Evolutionary conservation across 2,888 invertebrate genomes (phyloP).

Genomic region (Barypeithes pellucidus): DNA sequence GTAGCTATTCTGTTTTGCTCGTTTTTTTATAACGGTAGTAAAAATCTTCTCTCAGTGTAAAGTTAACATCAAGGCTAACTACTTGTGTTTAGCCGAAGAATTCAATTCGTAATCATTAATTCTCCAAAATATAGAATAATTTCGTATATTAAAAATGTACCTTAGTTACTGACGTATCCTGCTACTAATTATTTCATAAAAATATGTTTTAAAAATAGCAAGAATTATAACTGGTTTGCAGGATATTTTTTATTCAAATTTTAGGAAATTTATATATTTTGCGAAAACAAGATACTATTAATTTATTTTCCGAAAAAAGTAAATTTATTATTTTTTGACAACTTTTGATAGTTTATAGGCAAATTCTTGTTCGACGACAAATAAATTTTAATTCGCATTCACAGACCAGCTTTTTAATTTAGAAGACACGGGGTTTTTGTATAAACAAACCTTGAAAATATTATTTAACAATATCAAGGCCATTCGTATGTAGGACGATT

Average conservation of each 20-base stretch:
- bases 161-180: too few relatives aligned
- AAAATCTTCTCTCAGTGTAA: too few relatives aligned
- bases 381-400: not conserved
- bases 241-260: not conserved
- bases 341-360: not conserved
- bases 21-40: too few relatives aligned
- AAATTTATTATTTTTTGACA: not conserved
- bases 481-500: slow-evolving; percentile 30
- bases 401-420: not conserved
- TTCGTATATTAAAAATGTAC: too few relatives aligned
- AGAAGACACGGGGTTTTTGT: not conserved
- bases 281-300: not conserved
- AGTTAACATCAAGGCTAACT: too few relatives aligned
- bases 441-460: slow-evolving; percentile 35
- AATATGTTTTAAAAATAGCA: too few relatives aligned
- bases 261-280: not conserved
- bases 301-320: slow-evolving; percentile 2
- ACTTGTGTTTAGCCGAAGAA: too few relatives aligned
- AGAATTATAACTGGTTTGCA: not conserved
- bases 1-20: too few relatives aligned
- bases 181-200: too few relatives aligned
- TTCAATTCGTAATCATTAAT: too few relatives aligned
- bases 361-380: not conserved
- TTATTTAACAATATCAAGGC: slow-evolving; percentile 41
- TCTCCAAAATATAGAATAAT: too few relatives aligned